Evolutionary conservation across 92 coral and sea anemone species (phyloP).

Genomic region (Pocillopora meandrina): DNA sequence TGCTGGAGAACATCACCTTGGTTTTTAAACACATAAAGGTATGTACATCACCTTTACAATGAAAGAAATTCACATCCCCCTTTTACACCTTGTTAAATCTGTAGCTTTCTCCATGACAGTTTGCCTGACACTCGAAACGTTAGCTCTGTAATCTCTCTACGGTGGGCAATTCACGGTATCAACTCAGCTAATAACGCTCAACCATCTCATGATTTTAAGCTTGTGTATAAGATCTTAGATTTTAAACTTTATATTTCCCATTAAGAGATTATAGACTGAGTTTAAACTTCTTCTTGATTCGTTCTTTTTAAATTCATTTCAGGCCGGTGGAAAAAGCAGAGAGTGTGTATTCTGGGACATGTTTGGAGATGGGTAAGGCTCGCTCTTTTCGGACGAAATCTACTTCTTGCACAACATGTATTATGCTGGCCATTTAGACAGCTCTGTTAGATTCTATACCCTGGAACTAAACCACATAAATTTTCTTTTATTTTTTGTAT

Average conservation of each 20-base stretch:
- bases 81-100: not conserved
- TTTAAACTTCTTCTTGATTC: not conserved
- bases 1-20: not conserved
- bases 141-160: no score
- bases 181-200: no score
- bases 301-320: not conserved
- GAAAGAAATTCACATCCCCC: not conserved
- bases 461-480: not conserved
- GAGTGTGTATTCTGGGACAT: conserved; percentile 4
- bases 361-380: not conserved
- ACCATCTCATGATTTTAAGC: no score
- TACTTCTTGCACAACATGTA: not conserved
- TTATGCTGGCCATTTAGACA: not conserved
- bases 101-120: not conserved
- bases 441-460: not conserved
- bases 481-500: not conserved
- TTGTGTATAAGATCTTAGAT: no score
- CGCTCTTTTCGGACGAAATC: not conserved
- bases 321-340: not conserved
- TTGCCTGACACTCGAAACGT: no score
- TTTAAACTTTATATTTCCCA: no score
- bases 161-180: no score
- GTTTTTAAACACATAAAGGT: conserved; percentile 19
- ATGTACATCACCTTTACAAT: not conserved
- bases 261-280: no score